phyloP scores from a whole-genome alignment of 2,113 vertebrate species.

The Telmatochromis brachygnathus region DNA sequence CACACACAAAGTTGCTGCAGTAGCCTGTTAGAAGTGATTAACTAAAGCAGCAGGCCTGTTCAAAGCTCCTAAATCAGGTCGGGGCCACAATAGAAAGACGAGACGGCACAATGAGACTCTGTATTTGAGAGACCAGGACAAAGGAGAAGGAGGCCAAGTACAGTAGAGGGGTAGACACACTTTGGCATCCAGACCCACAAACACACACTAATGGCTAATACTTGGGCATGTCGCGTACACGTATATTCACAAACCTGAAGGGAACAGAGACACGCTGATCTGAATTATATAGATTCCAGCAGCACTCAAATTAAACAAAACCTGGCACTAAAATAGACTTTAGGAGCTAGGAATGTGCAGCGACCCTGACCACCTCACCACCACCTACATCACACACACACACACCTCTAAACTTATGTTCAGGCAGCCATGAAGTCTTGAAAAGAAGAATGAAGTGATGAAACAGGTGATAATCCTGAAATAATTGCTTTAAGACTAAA shows the following conservation, averaged over 20 bases:
- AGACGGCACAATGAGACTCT: slow-evolving; percentile 61
- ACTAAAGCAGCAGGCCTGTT: slow-evolving; percentile 50
- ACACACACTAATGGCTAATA: background rate
- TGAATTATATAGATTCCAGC: background rate
- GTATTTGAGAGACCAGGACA: slow-evolving; percentile 25
- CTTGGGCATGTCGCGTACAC: background rate
- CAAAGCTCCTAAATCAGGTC: slow-evolving; percentile 63
- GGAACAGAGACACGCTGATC: background rate
- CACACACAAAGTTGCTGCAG: background rate
- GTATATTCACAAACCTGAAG: background rate
- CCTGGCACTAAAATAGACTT: background rate
- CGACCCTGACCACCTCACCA: background rate
- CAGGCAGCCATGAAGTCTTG: background rate
- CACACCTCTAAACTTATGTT: background rate
- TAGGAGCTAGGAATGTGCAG: background rate
- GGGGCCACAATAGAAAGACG: slow-evolving; percentile 34
- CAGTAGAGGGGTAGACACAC: background rate
- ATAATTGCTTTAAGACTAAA: background rate
- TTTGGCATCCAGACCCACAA: background rate
- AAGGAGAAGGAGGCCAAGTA: background rate
- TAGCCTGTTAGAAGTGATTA: slow-evolving; percentile 52
- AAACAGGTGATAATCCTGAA: background rate
- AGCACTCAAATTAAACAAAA: background rate
- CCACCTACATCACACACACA: background rate
- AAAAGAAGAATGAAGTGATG: background rate